Conservation (phyloP, 1,140 invertebrate genomes). For the Drosophila nikananu region DNA sequence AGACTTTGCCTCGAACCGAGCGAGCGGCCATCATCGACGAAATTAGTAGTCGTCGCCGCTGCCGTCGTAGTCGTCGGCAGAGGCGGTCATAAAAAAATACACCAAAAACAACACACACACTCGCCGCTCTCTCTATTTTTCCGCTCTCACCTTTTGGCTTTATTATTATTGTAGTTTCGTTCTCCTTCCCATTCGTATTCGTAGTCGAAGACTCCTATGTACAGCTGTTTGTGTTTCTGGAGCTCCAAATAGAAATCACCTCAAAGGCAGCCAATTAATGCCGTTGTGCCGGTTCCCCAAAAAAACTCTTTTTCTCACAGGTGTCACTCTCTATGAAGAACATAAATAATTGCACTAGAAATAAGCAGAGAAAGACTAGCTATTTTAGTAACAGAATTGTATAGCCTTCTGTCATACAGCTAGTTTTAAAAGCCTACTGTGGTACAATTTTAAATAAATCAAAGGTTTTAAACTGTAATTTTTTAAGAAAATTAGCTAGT, state of each 20-base stretch:
- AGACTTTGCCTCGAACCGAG: constrained; percentile 57
- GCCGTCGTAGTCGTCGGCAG: constrained; percentile 7
- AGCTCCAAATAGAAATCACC: constrained; percentile 70
- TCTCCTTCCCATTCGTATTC: constrained; percentile 18
- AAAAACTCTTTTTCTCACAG: constrained; percentile 18
- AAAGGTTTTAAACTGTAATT: no score
- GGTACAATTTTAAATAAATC: no score
- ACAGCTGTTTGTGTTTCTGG: constrained; percentile 57
- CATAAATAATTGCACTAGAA: not conserved
- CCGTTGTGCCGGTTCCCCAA: constrained; percentile 2
- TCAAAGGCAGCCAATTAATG: constrained; percentile 48
- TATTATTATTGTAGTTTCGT: constrained; percentile 46
- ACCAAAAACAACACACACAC: constrained; percentile 37
- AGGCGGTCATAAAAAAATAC: constrained; percentile 50
- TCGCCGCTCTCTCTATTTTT: constrained; percentile 12
- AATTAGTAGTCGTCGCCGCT: constrained; percentile 54
- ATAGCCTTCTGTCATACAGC: no score
- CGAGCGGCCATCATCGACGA: constrained; percentile 73
- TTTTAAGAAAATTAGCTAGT: no score
- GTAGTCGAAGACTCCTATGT: constrained; percentile 21
- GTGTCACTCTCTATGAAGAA: not conserved
- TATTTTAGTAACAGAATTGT: no score
- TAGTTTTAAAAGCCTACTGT: no score
- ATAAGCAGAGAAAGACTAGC: not conserved
- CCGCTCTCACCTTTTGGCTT: constrained; percentile 59